These are phyloP conservation scores for Heptranchias perlo DNA, from an alignment of 2,113 vertebrate genomes.

Conservation along the genomic window DNA sequence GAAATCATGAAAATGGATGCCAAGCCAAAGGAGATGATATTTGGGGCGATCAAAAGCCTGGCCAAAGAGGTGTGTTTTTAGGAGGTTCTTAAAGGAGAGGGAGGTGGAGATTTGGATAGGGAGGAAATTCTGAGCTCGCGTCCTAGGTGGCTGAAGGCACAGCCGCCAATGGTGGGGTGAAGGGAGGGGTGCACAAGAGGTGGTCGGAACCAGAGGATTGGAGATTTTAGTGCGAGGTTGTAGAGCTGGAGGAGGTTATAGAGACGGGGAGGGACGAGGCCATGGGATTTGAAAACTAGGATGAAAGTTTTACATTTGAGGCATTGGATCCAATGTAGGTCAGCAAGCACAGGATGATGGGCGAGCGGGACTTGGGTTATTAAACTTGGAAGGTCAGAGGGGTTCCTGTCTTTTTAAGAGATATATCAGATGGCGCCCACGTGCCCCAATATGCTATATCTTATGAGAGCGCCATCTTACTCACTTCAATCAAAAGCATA, in stretches of 20 bases:
- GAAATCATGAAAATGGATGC: not conserved
- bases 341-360: no score
- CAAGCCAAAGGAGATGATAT: not conserved
- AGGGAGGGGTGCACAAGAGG: no score
- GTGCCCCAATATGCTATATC: not conserved
- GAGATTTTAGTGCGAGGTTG: not conserved
- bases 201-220: not conserved
- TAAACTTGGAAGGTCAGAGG: not conserved
- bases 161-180: no score
- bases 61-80: not conserved
- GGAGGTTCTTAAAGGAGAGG: not conserved
- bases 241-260: not conserved
- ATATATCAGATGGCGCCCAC: no score
- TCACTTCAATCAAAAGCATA: not conserved
- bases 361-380: not conserved
- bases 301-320: no score
- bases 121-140: not conserved
- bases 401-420: not conserved
- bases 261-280: not conserved
- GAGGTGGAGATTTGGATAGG: not conserved
- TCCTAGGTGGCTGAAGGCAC: not conserved
- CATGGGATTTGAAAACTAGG: not conserved
- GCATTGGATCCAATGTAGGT: no score
- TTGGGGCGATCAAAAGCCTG: not conserved
- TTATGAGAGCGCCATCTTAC: not conserved